Conservation (phyloP, 1,140 invertebrate genomes). For the Campodea augens region DNA sequence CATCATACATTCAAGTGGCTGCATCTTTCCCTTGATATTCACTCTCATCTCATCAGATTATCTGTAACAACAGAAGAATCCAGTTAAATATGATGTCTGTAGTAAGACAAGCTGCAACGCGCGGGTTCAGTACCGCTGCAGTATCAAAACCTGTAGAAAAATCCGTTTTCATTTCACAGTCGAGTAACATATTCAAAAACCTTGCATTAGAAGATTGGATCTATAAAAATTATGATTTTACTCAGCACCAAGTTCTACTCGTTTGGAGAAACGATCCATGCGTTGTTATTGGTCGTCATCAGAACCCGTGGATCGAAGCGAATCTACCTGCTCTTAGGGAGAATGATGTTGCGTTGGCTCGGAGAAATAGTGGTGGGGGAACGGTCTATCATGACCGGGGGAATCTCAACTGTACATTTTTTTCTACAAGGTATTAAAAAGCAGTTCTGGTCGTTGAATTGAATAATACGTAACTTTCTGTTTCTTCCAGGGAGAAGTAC, state of each 20-base stretch:
- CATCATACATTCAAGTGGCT: slow-evolving; percentile 85
- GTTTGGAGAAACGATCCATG: slow-evolving; percentile 82
- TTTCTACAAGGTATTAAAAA: slow-evolving; percentile 28
- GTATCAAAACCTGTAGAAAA: slow-evolving; percentile 29
- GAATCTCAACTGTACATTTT: slow-evolving; percentile 83
- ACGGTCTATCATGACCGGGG: slow-evolving; percentile 90
- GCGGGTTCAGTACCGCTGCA: background rate
- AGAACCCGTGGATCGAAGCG: slow-evolving; percentile 89
- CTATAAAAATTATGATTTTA: slow-evolving; percentile 65
- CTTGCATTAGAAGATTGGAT: slow-evolving; percentile 88
- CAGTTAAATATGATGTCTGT: slow-evolving; percentile 37
- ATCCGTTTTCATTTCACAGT: slow-evolving; percentile 80
- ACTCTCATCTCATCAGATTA: slow-evolving; percentile 63
- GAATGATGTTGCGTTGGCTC: slow-evolving; percentile 46
- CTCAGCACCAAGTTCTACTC: slow-evolving; percentile 59
- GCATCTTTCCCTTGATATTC: slow-evolving; percentile 64
- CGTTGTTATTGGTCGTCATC: slow-evolving; percentile 87
- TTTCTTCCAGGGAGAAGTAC: slow-evolving; percentile 41
- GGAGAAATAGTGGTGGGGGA: slow-evolving; percentile 88
- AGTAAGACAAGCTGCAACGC: slow-evolving; percentile 19
- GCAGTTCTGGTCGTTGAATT: too few relatives aligned
- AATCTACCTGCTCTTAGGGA: slow-evolving; percentile 42
- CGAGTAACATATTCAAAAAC: slow-evolving; percentile 72
- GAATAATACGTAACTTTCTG: too few relatives aligned
- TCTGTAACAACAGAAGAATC: too few relatives aligned